Base-by-base conservation (phyloP, 1,140 invertebrate species). In the Oreohelix idahoensis region DNA sequence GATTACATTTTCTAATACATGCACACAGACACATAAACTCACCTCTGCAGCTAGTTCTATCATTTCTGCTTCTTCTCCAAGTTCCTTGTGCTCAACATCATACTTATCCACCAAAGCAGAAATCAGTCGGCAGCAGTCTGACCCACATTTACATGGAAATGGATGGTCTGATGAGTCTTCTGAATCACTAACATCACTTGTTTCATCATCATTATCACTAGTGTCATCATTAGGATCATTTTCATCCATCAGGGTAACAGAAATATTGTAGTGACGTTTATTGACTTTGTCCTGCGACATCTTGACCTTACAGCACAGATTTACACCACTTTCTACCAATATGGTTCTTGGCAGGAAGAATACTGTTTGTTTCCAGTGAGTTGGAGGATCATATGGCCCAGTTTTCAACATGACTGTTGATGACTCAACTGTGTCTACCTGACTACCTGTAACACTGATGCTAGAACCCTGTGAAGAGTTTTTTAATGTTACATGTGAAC, bases 361-460 rank as follows among this genome's bases (percentile, higher is more conserved):
- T 0, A 99, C 97, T 0, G 98, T 99, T 92, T 99, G 98, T 93
- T 99, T 99, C 98, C 98, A 99, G 90, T 99, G 98, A 5, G 99
- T 99, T 90, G 99, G 98, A 26, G 84, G 80, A 36, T 83, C 79
- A 17, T 66, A 45, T 17, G 90, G 90, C 1, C 86, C 85, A 17
- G 90, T 91, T n/a, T 82, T 85, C 17, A 90, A 76, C 10, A 84
- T 23, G 1, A 77, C 42, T 10, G 36, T n/a, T 49, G 71, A 49
- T n/a, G 11, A 74, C 39, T 32, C 29, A 11, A 5, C 8, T 32
- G 63, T 4, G n/a, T 15, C 17, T 29, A 66, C 29, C n/a, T 23
- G n/a, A 58, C 51, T 23, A n/a, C n/a, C n/a, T n/a, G n/a, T n/a
- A n/a, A n/a, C n/a, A n/a, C n/a, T n/a, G 17, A 66, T 29, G 29